Evolutionary conservation across 2,113 vertebrate species (phyloP).

Genomic region (Brachirus orientalis): DNA sequence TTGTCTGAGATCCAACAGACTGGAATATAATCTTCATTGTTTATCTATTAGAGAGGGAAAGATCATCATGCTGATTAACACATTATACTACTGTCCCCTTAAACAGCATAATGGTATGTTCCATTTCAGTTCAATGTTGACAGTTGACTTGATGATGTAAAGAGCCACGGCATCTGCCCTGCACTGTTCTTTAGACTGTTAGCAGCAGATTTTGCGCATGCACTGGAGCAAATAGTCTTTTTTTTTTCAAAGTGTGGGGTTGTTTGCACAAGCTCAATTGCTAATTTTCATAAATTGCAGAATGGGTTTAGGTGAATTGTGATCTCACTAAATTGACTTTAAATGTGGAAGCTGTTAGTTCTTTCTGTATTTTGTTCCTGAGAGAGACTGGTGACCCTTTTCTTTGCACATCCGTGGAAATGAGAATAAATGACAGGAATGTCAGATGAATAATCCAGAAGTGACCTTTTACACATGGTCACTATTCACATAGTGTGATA

Average conservation of each 20-base stretch:
- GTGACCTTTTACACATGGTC: too few relatives aligned
- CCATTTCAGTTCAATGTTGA: not conserved
- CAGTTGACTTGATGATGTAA: not conserved
- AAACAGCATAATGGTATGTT: conserved; percentile 3
- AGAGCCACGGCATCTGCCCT: not conserved
- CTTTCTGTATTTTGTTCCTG: too few relatives aligned
- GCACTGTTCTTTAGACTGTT: not conserved
- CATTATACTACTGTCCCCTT: not conserved
- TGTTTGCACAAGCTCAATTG: not conserved
- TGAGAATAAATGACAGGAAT: too few relatives aligned
- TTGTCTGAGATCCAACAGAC: not conserved
- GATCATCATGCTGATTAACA: not conserved
- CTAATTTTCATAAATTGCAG: too few relatives aligned
- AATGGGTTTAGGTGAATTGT: too few relatives aligned
- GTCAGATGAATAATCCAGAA: too few relatives aligned
- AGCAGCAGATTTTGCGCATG: not conserved
- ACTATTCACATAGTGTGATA: too few relatives aligned
- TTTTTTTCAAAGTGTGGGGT: not conserved
- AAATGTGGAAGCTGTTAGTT: too few relatives aligned
- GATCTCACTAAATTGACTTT: too few relatives aligned
- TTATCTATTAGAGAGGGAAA: not conserved
- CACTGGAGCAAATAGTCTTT: not conserved
- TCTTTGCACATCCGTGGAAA: too few relatives aligned
- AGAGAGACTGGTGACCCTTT: too few relatives aligned
- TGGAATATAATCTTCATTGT: not conserved